Base-by-base conservation (phyloP, 2,888 invertebrate species). In the Junonia oenone region DNA sequence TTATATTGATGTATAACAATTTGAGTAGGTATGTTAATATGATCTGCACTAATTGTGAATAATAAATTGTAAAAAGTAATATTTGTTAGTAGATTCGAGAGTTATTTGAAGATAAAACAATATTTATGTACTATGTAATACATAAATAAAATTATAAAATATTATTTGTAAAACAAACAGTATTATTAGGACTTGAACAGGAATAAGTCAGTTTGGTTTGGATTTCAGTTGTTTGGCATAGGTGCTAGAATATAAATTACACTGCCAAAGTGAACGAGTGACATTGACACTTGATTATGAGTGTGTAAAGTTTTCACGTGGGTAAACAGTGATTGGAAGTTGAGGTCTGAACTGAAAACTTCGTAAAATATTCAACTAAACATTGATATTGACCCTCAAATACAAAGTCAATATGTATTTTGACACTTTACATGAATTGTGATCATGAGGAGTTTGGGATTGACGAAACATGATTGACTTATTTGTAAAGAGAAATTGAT, bases 181-280 rank as follows among this genome's bases (percentile, higher is more conserved):
- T 66, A 65, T 66, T 66, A 66, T 59, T 59, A 53, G 57, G 43
- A 52, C 50, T 58, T 53, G 52, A 58, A 51, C 53, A 35, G 40
- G 48, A 33, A 37, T 51, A 45, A 49, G 55, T 55, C n/a, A 26
- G 43, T 51, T 51, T 58, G 13, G 40, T 53, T 59, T 48, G 37
- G 13, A 52, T 48, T 51, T 48, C 33, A 49, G 26, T 57, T 52
- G 35, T 48, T 54, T 58, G 63, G 62, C 59, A 63, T 63, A 64
- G 68, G 68, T 68, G 66, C 67, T 68, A 64, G 62, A 61, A 63
- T 56, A 59, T 63, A 59, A 64, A 55, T 58, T 62, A 68, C 68
- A 67, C 67, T 66, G 68, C 67, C 67, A 63, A 63, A 66, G 55
- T 63, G 58, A 66, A 53, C 61, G 59, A 56, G 58, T 63, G 63